Percentiles rank a stretch among this genome's conserved stretches.
Conservation (phyloP, 1,140 invertebrate genomes). For the Drosophila tani region DNA sequence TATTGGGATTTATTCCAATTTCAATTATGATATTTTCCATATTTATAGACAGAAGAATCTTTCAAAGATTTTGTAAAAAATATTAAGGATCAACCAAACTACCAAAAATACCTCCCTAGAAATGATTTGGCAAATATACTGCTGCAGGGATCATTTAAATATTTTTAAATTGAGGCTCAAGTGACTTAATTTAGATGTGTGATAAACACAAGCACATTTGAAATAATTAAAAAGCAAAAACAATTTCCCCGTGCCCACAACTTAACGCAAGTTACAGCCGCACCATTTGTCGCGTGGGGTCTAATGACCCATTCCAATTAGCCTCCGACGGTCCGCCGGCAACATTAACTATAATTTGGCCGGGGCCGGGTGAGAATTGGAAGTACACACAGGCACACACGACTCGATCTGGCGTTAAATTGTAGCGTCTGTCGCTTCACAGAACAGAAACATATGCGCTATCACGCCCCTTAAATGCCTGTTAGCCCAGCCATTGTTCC, state of each 20-base stretch:
- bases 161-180: not conserved
- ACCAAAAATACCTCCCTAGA: too few relatives aligned
- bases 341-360: slow-evolving; percentile 45
- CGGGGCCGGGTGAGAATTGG: slow-evolving; percentile 59
- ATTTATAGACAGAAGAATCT: too few relatives aligned
- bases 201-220: not conserved
- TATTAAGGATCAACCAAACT: too few relatives aligned
- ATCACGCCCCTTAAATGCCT: slow-evolving; percentile 58
- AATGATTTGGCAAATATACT: too few relatives aligned
- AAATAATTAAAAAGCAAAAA: not conserved
- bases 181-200: not conserved
- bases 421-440: slow-evolving; percentile 63
- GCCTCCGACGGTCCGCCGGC: slow-evolving; percentile 1
- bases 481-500: slow-evolving; percentile 62
- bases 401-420: slow-evolving; percentile 66
- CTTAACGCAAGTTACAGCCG: slow-evolving; percentile 3
- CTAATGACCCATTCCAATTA: slow-evolving; percentile 50
- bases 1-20: too few relatives aligned
- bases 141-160: not conserved
- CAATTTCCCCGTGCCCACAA: not conserved
- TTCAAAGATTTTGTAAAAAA: too few relatives aligned
- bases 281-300: slow-evolving; percentile 32
- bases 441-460: slow-evolving; percentile 58
- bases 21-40: too few relatives aligned
- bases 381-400: slow-evolving; percentile 17